phyloP scores from a whole-genome alignment of 2,797 vertebrate species.

The Sparidentex hasta region DNA sequence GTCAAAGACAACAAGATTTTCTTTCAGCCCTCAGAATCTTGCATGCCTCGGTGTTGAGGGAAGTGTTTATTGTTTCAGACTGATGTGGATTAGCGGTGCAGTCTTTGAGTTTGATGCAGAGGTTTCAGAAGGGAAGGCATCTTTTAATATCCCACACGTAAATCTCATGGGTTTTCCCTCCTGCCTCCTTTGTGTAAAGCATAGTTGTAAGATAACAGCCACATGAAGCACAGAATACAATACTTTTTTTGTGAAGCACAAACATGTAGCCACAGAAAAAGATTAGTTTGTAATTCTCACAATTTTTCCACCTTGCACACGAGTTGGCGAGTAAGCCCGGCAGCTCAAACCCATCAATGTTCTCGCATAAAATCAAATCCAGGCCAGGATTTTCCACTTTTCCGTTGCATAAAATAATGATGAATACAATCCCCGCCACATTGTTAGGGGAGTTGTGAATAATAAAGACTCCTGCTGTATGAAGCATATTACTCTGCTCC shows the following conservation, averaged over 20 bases:
- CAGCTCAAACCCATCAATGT: constrained; percentile 47
- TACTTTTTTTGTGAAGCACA: background rate
- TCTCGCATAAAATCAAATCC: constrained; percentile 38
- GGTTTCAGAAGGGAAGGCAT: background rate
- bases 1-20: constrained; percentile 41
- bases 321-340: constrained; percentile 33
- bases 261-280: constrained; percentile 1
- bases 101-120: constrained; percentile 5
- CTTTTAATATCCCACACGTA: background rate
- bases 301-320: constrained; percentile 1
- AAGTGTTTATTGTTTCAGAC: constrained; percentile 33
- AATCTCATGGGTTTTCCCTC: constrained; percentile 7
- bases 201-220: background rate
- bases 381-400: constrained; percentile 54
- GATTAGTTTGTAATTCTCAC: constrained; percentile 20
- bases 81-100: constrained; percentile 22
- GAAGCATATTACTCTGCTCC: constrained; percentile 56
- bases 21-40: constrained; percentile 19
- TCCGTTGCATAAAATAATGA: constrained; percentile 73
- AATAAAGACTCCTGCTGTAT: constrained; percentile 63
- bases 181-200: constrained; percentile 1
- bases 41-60: background rate
- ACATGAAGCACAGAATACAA: background rate
- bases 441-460: constrained; percentile 67
- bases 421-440: constrained; percentile 64